Conservation (phyloP, 2,797 vertebrate species). For the Acrossocheilus wenchowensis region DNA sequence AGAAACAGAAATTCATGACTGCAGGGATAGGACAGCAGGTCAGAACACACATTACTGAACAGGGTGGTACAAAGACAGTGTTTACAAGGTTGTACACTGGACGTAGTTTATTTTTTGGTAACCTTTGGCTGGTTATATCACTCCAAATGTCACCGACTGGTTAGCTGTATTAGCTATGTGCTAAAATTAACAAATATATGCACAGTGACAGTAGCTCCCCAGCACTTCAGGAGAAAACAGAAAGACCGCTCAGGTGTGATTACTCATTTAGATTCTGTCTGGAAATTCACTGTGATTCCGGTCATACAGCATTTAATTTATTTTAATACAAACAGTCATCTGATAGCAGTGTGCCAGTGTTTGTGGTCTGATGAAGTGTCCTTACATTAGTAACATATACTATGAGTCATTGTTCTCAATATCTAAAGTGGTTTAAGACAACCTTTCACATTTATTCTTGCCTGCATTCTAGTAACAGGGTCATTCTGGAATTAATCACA, state of each 20-base stretch:
- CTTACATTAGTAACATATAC: neutral
- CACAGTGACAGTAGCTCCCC: neutral
- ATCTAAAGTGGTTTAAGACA: neutral
- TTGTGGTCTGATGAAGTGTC: conserved; percentile 20
- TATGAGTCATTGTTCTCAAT: conserved; percentile 1
- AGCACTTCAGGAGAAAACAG: neutral
- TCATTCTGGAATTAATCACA: neutral
- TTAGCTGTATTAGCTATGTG: neutral
- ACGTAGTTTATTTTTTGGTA: conserved; percentile 1
- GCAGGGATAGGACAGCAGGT: neutral
- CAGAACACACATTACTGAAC: conserved; percentile 23
- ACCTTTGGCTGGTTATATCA: neutral
- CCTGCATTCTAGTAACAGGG: neutral
- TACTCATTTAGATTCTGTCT: neutral
- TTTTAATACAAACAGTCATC: conserved; percentile 12
- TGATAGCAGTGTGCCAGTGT: neutral
- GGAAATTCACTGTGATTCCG: neutral
- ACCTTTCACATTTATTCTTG: neutral
- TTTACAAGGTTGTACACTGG: conserved; percentile 31
- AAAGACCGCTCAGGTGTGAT: conserved; percentile 21
- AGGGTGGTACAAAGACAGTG: conserved; percentile 3
- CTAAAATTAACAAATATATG: neutral
- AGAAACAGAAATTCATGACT: neutral
- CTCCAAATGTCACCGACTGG: neutral
- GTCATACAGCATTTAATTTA: conserved; percentile 30